Conservation (phyloP, 2,797 vertebrate species). For the Chrosomus eos region DNA sequence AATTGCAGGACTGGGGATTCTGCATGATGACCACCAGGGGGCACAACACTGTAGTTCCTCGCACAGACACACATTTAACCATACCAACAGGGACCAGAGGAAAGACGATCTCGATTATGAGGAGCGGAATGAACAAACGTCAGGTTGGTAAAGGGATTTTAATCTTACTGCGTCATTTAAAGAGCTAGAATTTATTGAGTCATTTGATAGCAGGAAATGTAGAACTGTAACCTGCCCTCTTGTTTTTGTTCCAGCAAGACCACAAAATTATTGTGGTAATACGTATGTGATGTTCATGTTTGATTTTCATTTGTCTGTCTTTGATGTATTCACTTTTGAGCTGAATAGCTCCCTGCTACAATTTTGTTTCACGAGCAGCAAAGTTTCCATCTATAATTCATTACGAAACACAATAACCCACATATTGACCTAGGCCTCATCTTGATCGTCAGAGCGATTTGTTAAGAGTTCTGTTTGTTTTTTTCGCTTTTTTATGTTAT, state of each 20-base stretch:
- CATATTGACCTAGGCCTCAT: constrained; percentile 23
- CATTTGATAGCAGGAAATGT: constrained; percentile 9
- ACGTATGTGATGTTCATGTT: not conserved
- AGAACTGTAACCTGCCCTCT: not conserved
- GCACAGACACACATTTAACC: not conserved
- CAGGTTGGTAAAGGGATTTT: constrained; percentile 53
- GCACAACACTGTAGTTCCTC: constrained; percentile 4
- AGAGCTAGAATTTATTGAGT: not conserved
- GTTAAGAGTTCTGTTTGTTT: constrained; percentile 14
- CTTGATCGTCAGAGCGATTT: not conserved
- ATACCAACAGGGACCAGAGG: constrained; percentile 44
- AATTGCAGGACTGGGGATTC: constrained; percentile 1
- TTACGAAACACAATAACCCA: constrained; percentile 8
- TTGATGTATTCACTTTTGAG: not conserved
- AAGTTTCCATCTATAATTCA: constrained; percentile 27
- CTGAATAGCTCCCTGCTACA: not conserved
- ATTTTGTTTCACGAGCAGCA: not conserved
- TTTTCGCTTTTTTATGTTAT: not conserved
- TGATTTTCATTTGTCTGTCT: not conserved
- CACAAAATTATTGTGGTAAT: not conserved
- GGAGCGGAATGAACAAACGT: constrained; percentile 28
- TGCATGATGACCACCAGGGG: constrained; percentile 49
- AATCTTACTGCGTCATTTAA: not conserved
- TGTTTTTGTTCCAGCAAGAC: not conserved
- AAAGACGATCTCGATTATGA: constrained; percentile 41